Conservation (phyloP, 1,140 invertebrate species). For the Chionoecetes opilio region DNA sequence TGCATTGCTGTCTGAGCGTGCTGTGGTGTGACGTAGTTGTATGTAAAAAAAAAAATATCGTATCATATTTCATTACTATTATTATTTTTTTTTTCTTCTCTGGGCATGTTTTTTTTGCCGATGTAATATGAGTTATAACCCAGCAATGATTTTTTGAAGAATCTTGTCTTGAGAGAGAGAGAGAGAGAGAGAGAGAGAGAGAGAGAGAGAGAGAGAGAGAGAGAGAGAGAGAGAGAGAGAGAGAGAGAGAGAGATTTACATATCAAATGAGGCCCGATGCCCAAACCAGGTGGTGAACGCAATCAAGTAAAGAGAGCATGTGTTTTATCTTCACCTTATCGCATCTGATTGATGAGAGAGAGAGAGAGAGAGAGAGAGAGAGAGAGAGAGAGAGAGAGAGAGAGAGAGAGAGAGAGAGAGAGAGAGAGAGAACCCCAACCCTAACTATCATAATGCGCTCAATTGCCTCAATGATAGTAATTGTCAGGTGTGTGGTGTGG, state of each 20-base stretch:
- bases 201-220: conserved; percentile 27
- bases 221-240: conserved; percentile 5
- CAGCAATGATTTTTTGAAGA: too few species aligned
- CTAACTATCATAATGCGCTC: not conserved
- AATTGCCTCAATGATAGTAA: conserved; percentile 8
- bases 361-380: conserved; percentile 8
- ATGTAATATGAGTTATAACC: too few species aligned
- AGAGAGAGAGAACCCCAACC: not conserved
- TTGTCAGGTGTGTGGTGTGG: conserved; percentile 12
- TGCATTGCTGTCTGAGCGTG: not conserved
- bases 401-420: conserved; percentile 27
- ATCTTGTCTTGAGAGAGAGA: not conserved
- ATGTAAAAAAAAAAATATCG: too few species aligned
- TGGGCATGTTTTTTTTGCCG: too few species aligned
- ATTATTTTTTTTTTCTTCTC: too few species aligned
- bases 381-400: conserved; percentile 25
- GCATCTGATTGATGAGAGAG: not conserved
- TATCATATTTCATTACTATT: too few species aligned
- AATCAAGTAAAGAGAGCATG: not conserved
- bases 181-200: conserved; percentile 24
- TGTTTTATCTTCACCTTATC: not conserved
- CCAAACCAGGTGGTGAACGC: not conserved
- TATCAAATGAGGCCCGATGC: not conserved
- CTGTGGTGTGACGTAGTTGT: too few species aligned
- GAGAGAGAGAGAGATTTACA: not conserved